Conservation (phyloP, 2,888 invertebrate genomes). For the Lobophora halterata region DNA sequence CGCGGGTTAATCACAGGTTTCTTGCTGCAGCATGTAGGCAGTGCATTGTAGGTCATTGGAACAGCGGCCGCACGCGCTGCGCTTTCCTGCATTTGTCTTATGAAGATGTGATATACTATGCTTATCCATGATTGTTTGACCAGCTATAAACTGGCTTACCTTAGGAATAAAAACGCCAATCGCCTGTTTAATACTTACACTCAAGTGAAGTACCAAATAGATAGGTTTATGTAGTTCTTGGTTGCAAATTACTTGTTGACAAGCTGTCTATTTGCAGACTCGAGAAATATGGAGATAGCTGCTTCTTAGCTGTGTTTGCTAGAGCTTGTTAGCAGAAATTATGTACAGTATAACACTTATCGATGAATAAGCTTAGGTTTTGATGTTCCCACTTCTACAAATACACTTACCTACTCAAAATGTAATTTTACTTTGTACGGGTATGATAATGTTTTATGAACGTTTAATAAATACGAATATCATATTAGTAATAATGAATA, state of each 20-base stretch:
- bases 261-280: not conserved
- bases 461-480: no score
- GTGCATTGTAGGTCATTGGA: constrained; percentile 64
- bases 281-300: constrained; percentile 2
- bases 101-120: constrained; percentile 46
- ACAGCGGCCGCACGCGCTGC: constrained; percentile 55
- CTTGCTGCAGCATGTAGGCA: constrained; percentile 57
- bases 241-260: not conserved
- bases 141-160: constrained; percentile 13
- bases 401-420: not conserved
- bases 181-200: constrained; percentile 2
- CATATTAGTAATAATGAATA: no score
- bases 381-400: not conserved
- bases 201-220: no score
- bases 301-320: constrained; percentile 8
- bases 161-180: not conserved
- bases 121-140: constrained; percentile 18
- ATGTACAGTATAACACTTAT: constrained; percentile 2
- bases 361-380: not conserved
- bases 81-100: constrained; percentile 66
- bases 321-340: constrained; percentile 7
- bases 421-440: constrained; percentile 3
- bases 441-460: no score
- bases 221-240: constrained; percentile 4
- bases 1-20: constrained; percentile 56